A percentile compares a stretch with the other conserved stretches of the same genome.
Conservation (phyloP, 2,888 invertebrate species). For the Sarcophaga caerulescens region DNA sequence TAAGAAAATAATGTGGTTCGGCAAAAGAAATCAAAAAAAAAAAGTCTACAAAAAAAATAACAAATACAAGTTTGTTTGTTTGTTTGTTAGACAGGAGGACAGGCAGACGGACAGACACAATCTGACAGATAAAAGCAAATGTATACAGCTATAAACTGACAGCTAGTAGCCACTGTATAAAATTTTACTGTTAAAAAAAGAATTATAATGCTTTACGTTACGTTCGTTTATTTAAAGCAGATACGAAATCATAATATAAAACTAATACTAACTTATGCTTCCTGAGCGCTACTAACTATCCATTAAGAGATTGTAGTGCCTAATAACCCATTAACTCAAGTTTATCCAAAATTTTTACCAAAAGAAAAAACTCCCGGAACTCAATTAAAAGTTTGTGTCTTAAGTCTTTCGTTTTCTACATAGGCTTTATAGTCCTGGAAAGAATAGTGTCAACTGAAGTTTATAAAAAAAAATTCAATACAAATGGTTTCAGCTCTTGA, state of each 20-base stretch:
- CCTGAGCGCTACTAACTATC: neutral
- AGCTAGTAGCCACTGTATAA: constrained; percentile 61
- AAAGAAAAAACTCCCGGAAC: no score
- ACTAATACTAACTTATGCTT: neutral
- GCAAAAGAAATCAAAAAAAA: constrained; percentile 1
- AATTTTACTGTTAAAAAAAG: constrained; percentile 9
- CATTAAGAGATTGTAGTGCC: no score
- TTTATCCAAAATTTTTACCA: no score
- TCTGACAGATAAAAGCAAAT: constrained; percentile 44
- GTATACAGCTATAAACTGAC: constrained; percentile 61
- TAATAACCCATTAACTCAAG: neutral
- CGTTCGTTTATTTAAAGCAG: constrained; percentile 47
- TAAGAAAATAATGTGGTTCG: neutral
- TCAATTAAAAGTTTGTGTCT: no score
- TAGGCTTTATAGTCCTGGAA: no score
- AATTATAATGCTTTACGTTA: constrained; percentile 24
- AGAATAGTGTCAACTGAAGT: no score
- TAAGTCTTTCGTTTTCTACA: no score
- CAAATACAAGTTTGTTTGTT: constrained; percentile 29
- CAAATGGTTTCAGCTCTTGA: no score
- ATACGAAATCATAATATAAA: neutral
- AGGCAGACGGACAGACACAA: constrained; percentile 34
- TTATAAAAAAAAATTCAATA: no score
- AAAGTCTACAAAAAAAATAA: constrained; percentile 12
- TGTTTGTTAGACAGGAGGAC: constrained; percentile 16